These are phyloP conservation scores for Microplitis mediator DNA, from an alignment of 1,140 invertebrate species.

Conservation along the genomic window DNA sequence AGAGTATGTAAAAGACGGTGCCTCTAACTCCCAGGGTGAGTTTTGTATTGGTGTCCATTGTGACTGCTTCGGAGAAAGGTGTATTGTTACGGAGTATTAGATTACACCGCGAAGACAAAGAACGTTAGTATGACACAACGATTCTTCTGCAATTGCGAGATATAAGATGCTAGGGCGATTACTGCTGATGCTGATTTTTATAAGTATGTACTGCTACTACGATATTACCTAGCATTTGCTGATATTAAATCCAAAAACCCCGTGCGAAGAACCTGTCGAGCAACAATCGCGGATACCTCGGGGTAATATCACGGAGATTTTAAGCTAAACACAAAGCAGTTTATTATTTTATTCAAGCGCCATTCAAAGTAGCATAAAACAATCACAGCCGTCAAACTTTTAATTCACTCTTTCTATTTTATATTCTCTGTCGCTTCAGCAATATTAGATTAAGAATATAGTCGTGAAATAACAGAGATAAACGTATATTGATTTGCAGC, in stretches of 20 bases:
- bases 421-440: neutral
- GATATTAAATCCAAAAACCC: constrained; percentile 50
- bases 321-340: constrained; percentile 31
- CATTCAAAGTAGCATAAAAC: neutral
- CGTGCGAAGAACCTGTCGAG: constrained; percentile 52
- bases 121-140: constrained; percentile 11
- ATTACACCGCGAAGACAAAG: neutral
- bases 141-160: neutral
- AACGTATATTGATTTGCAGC: too few species aligned
- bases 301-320: constrained; percentile 36
- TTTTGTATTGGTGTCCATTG: constrained; percentile 48
- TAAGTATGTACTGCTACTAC: neutral
- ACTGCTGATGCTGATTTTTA: neutral
- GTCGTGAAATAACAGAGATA: too few species aligned
- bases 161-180: neutral
- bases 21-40: constrained; percentile 56
- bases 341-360: constrained; percentile 42
- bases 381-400: neutral
- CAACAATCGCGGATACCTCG: constrained; percentile 37
- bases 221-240: constrained; percentile 47
- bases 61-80: constrained; percentile 33
- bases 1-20: constrained; percentile 48
- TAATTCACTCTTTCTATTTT: neutral
- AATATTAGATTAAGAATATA: too few species aligned
- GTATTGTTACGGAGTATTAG: constrained; percentile 2